Evolutionary conservation across 2,113 vertebrate genomes (phyloP), one percentile per base, ranked within the genome.

Genomic region (Polypterus bichir): DNA sequence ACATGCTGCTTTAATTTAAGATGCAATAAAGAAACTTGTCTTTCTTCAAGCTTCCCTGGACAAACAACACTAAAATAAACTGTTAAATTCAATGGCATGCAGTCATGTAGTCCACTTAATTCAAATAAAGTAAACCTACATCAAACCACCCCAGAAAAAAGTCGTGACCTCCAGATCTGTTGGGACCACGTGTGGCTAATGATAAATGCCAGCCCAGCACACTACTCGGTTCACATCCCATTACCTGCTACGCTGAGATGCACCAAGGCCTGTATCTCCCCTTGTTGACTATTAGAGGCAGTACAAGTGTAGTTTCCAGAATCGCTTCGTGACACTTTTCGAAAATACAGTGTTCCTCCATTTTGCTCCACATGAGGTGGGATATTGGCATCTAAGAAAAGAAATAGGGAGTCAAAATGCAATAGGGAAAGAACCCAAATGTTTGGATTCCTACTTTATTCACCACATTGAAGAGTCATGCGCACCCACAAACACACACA

Each of bases 251-350:
- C 94, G 2, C 83, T 89, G 3, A 98, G 88, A 59, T 87, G 78
- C 53, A 98, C 93, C 0, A 85, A 66, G 46, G 95, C 91, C 9
- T 79, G 80, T 76, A 99, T 97, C 84, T 97, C 87, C 65, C 96
- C 96, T 78, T 99, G 95, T 0, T 86, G 82, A 76, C 76, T 82
- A 59, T 97, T 99, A 67, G 90, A 93, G 48, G 96, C 96, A 0
- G 89, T 84, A 78, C 96, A 99, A 0, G 90, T 92, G 68, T 98
- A 99, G 81, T 94, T 91, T 57, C 93, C 92, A 0, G 92, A 92
- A 1, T 99, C 91, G 0, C 76, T 81, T 55, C 91, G 86, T 58
- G 82, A 90, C 68, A 98, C 95, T 62, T 87, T 91, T 69, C 75
- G 78, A 77, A 99, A 99, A 68, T 83, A 88, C 49, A 99, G 76